phyloP scores from a whole-genome alignment of 1,140 invertebrate species.

The Trichonephila inaurata region DNA sequence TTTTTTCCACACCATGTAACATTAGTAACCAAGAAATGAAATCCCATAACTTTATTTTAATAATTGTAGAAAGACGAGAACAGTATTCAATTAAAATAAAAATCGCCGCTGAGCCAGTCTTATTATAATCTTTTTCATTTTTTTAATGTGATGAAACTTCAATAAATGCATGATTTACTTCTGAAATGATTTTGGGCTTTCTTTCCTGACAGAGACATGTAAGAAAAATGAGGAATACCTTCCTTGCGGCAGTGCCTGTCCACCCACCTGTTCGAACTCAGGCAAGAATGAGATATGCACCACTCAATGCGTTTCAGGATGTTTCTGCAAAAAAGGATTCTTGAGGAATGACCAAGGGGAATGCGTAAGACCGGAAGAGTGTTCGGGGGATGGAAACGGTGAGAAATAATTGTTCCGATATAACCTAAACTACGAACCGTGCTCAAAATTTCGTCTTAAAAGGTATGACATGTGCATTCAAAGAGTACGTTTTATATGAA shows the following conservation, averaged over 20 bases:
- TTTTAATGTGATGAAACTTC: not conserved
- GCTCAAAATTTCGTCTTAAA: too few relatives aligned
- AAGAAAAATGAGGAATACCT: constrained; percentile 38
- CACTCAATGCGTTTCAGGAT: constrained; percentile 41
- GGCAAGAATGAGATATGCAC: not conserved
- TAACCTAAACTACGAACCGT: too few relatives aligned
- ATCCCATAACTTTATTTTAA: too few relatives aligned
- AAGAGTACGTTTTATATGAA: too few relatives aligned
- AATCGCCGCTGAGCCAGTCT: not conserved
- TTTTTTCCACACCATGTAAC: too few relatives aligned
- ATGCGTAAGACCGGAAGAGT: constrained; percentile 32
- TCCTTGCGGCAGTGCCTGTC: constrained; percentile 53
- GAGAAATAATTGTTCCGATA: too few relatives aligned
- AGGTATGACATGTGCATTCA: too few relatives aligned
- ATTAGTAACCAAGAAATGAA: too few relatives aligned
- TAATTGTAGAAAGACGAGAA: not conserved
- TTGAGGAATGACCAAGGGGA: constrained; percentile 14
- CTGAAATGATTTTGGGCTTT: not conserved
- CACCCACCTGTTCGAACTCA: constrained; percentile 13
- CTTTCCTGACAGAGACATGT: not conserved
- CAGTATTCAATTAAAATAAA: not conserved
- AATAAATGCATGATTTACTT: not conserved
- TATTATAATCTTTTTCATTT: not conserved
- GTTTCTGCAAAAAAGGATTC: constrained; percentile 63
- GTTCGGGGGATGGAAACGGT: not conserved